phyloP scores from a whole-genome alignment of 2,113 vertebrate species.

The Nematolebias whitei region DNA sequence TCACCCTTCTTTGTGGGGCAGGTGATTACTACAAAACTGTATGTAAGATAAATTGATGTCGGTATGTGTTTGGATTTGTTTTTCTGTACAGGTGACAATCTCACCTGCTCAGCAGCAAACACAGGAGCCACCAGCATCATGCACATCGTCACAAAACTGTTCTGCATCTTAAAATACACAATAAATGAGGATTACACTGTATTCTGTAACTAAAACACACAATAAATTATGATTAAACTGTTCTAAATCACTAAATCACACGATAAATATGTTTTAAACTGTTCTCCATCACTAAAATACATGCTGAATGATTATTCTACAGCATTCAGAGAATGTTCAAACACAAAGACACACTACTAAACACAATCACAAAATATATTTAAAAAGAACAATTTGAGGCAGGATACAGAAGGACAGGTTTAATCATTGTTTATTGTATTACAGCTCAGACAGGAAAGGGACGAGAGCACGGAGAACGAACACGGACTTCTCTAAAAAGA shows the following conservation, averaged over 20 bases:
- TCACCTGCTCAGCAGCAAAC: conserved; percentile 51
- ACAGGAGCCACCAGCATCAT: conserved; percentile 29
- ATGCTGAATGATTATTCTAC: no score
- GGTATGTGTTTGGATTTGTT: no score
- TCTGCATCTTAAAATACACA: conserved; percentile 79
- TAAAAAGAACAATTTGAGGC: neutral
- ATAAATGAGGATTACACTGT: neutral
- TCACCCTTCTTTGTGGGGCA: no score
- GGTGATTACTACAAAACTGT: no score
- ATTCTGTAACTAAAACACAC: no score
- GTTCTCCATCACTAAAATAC: no score
- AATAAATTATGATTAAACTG: no score
- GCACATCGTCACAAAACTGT: conserved; percentile 23
- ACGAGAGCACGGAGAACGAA: neutral
- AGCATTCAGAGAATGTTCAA: neutral
- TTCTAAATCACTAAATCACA: no score
- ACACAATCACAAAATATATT: neutral
- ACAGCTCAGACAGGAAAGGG: neutral
- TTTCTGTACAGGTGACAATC: neutral
- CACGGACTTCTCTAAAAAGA: neutral
- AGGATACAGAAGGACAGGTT: neutral
- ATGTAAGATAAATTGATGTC: no score
- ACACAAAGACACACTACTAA: neutral
- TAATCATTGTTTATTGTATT: no score
- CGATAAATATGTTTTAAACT: no score